Evolutionary conservation across 2,113 vertebrate genomes (phyloP).

Genomic region (Pedionomus torquatus): DNA sequence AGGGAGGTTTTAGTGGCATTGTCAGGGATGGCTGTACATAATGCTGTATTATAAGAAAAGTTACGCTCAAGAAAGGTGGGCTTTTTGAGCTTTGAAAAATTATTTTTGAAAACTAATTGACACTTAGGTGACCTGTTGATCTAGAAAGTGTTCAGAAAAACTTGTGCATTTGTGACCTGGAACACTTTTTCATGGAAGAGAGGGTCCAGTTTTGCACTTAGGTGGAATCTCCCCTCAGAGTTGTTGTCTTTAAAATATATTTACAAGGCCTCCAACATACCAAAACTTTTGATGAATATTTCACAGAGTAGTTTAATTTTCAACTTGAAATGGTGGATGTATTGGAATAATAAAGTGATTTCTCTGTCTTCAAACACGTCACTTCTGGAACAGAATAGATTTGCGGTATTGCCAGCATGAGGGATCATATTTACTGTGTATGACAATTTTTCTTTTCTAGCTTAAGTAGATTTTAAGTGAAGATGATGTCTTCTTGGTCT

Average conservation of each 20-base stretch:
- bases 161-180: fast-evolving
- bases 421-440: fast-evolving
- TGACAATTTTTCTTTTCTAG: no score
- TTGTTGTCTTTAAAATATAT: fast-evolving
- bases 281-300: fast-evolving
- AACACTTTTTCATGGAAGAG: fast-evolving
- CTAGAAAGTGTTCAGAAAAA: background rate
- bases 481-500: fast-evolving
- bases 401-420: fast-evolving
- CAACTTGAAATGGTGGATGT: fast-evolving
- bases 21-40: background rate
- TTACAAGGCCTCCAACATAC: fast-evolving
- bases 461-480: fast-evolving
- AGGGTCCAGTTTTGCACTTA: fast-evolving
- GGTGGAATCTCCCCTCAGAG: fast-evolving
- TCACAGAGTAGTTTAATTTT: background rate
- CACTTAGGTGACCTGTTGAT: background rate
- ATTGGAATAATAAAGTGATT: fast-evolving
- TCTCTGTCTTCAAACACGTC: background rate
- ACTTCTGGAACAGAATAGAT: fast-evolving
- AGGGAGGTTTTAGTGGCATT: no score
- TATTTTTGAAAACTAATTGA: fast-evolving
- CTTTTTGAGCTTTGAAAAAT: background rate
- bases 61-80: background rate
- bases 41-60: background rate